Percentiles rank a stretch among this genome's conserved stretches.
These are phyloP conservation scores for Chloroceryle aenea DNA, from an alignment of 2,113 vertebrate genomes.

Conservation along the genomic window DNA sequence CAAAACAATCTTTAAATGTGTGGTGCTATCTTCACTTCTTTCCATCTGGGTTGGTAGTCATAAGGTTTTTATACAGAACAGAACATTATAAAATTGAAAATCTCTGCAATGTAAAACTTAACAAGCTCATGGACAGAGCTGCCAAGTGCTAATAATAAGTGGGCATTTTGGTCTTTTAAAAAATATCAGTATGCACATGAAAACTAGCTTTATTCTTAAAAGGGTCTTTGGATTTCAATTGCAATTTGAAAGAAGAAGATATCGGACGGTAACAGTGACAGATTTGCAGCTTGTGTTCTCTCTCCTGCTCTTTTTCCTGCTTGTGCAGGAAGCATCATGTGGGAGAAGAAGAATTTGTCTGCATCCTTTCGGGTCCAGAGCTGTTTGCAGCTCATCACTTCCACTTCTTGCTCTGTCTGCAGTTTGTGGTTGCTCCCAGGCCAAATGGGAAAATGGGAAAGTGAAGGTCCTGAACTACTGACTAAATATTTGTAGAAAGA, in stretches of 20 bases:
- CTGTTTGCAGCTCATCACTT: not conserved
- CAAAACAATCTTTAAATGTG: not conserved
- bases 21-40: not conserved
- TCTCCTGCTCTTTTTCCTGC: not conserved
- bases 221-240: not conserved
- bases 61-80: not conserved
- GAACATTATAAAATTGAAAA: not conserved
- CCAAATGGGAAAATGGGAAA: not conserved
- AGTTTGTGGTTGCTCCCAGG: accelerated
- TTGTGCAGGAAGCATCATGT: not conserved
- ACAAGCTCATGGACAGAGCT: not conserved
- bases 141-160: not conserved
- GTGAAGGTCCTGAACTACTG: not conserved
- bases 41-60: not conserved
- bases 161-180: not conserved
- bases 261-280: accelerated
- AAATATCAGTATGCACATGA: not conserved
- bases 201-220: not conserved
- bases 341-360: not conserved
- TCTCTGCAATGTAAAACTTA: not conserved
- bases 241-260: not conserved
- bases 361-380: accelerated
- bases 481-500: not conserved
- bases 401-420: not conserved
- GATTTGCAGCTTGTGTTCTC: not conserved